Evolutionary conservation across 1,140 invertebrate species (phyloP), one percentile per base, ranked within the genome.

Genomic region (Onthophagus taurus): DNA sequence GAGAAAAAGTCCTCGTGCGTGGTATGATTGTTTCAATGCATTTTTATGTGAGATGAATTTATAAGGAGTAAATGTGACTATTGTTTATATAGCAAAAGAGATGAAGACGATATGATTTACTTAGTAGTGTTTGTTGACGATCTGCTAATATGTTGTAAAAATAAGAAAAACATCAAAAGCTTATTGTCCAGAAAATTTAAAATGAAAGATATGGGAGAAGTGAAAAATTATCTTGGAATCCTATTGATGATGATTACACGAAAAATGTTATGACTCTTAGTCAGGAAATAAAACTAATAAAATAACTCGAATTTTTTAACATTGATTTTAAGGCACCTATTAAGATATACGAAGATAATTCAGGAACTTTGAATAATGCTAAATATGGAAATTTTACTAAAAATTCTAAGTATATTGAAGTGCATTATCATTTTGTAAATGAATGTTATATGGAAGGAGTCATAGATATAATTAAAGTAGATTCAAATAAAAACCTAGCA

Each of bases 161-260:
- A 49, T 37, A 6, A 7, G 18, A 4, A 24, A 29, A 19, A 29
- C 23, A 41, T 50, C 4, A 50, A 47, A 44, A 3, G 14, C 0
- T n/a, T 18, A 12, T 23, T 50, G 13, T 36, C 17, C 14, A 17
- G 21, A 4, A 38, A 19, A 39, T 50, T 47, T 31, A 20, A 19
- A 39, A 50, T 50, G 45, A 50, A 50, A 41, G 41, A 50, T 44
- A 31, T 50, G 14, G 45, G 41, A 13, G 36, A 44, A 34, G 9
- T 50, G 4, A 42, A 41, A 47, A 47, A 26, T 41, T 52, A 52
- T 47, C n/a, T 50, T 31, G 48, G 51, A 11, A 52, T 52, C 21
- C 30, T 29, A 50, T 52, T 30, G 42, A 52, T 2, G 49, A 52
- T 52, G 42, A 50, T 18, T n/a, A 19, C 13, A 30, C 20, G 21